These are phyloP conservation scores for Ophioninae sp. DNA, from an alignment of 2,888 invertebrate species.

Conservation along the genomic window DNA sequence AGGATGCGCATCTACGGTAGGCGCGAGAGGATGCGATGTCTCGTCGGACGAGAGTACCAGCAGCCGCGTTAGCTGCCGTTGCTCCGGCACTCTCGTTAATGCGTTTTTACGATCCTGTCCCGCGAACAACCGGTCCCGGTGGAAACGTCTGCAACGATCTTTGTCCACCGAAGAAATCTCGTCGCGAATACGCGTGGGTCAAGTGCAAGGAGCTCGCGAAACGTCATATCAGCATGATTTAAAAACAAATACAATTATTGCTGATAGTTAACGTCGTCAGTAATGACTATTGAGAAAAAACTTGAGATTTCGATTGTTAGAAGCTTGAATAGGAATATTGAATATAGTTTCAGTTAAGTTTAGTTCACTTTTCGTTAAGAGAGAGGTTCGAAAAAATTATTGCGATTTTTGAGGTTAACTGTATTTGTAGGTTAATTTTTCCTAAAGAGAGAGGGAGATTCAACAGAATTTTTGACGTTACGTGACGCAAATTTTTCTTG, in stretches of 20 bases:
- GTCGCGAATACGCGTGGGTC: constrained; percentile 29
- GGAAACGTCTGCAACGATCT: constrained; percentile 45
- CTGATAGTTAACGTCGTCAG: background rate
- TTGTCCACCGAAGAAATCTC: constrained; percentile 44
- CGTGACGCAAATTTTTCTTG: too few relatives aligned
- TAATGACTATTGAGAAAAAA: background rate
- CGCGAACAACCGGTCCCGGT: constrained; percentile 61
- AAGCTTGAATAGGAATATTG: background rate
- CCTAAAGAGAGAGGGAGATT: background rate
- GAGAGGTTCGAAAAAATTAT: too few relatives aligned
- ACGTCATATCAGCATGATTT: constrained; percentile 46
- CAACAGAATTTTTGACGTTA: too few relatives aligned
- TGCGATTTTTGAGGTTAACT: background rate
- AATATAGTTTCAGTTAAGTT: background rate
- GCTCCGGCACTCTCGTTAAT: constrained; percentile 60
- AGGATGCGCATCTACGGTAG: constrained; percentile 20
- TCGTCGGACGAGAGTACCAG: constrained; percentile 23
- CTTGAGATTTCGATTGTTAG: background rate
- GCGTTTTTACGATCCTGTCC: constrained; percentile 61
- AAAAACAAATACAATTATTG: background rate
- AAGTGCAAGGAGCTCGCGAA: constrained; percentile 28
- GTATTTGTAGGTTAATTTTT: background rate
- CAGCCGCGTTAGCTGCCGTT: constrained; percentile 24
- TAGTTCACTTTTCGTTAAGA: background rate
- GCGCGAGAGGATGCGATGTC: constrained; percentile 23